These are phyloP conservation scores for Apogon hyalosoma DNA, from an alignment of 2,797 vertebrate genomes.

Conservation along the genomic window DNA sequence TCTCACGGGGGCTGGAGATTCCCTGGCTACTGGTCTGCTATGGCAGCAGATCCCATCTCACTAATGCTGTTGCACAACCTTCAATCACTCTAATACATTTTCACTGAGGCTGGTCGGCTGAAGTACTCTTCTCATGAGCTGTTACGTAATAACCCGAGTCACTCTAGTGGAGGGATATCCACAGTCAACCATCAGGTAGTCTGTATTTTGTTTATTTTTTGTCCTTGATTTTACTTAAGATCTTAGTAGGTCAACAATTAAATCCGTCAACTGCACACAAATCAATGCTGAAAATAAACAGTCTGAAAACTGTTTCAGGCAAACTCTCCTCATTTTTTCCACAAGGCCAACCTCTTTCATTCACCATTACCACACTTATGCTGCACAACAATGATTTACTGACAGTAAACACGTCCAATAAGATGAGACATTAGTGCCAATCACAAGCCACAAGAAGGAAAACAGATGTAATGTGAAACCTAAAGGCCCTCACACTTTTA, in stretches of 20 bases:
- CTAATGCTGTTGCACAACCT: constrained; percentile 85
- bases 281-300: constrained; percentile 18
- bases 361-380: constrained; percentile 4
- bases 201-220: constrained; percentile 20
- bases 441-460: not conserved
- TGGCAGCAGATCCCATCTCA: constrained; percentile 74
- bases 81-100: constrained; percentile 80
- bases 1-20: constrained; percentile 66
- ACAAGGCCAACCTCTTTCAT: constrained; percentile 7
- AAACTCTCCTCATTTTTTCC: constrained; percentile 32
- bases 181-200: constrained; percentile 26
- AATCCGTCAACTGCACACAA: constrained; percentile 10
- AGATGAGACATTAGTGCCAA: not conserved
- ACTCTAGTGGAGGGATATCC: constrained; percentile 32
- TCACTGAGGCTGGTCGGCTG: constrained; percentile 54
- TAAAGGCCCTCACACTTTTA: not conserved
- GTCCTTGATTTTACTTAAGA: constrained; percentile 23
- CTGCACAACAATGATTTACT: not conserved
- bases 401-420: not conserved
- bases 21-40: constrained; percentile 51
- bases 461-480: not conserved
- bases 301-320: constrained; percentile 13
- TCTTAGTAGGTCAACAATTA: constrained; percentile 33
- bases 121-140: constrained; percentile 58
- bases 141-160: constrained; percentile 70